A percentile compares a stretch with the other conserved stretches of the same genome.
phyloP scores from a whole-genome alignment of 2,888 invertebrate species.

The Leptarthrus brevirostris region DNA sequence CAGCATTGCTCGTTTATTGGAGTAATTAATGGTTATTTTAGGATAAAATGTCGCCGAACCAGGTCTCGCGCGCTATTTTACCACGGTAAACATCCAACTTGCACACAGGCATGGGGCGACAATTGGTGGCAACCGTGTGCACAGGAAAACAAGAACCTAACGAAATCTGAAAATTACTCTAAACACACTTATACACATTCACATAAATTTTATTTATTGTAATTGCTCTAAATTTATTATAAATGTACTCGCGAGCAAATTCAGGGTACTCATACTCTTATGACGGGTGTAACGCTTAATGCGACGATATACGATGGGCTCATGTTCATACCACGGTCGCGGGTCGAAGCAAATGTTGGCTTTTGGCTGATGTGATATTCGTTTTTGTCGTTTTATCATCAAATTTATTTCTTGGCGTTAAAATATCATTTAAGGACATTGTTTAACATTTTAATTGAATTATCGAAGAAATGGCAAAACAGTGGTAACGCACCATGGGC shows the following conservation, averaged over 20 bases:
- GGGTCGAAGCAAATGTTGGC: too few species aligned
- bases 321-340: too few species aligned
- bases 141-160: conserved; percentile 16
- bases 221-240: conserved; percentile 55
- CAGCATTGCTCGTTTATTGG: conserved; percentile 58
- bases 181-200: conserved; percentile 47
- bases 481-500: too few species aligned
- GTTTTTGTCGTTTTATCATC: too few species aligned
- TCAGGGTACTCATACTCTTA: background rate
- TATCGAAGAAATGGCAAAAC: too few species aligned
- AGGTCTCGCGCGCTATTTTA: conserved; percentile 42
- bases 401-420: too few species aligned
- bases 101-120: background rate
- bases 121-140: conserved; percentile 18
- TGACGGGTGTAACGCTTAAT: background rate
- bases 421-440: too few species aligned
- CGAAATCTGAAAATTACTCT: conserved; percentile 46
- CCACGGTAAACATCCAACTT: conserved; percentile 21
- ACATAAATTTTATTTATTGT: conserved; percentile 54
- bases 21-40: conserved; percentile 58
- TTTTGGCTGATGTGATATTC: too few species aligned
- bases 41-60: conserved; percentile 56
- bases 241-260: conserved; percentile 51
- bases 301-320: background rate
- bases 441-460: too few species aligned